Base-by-base conservation (phyloP, 2,113 vertebrate species). In the Rhinolophus sinicus region DNA sequence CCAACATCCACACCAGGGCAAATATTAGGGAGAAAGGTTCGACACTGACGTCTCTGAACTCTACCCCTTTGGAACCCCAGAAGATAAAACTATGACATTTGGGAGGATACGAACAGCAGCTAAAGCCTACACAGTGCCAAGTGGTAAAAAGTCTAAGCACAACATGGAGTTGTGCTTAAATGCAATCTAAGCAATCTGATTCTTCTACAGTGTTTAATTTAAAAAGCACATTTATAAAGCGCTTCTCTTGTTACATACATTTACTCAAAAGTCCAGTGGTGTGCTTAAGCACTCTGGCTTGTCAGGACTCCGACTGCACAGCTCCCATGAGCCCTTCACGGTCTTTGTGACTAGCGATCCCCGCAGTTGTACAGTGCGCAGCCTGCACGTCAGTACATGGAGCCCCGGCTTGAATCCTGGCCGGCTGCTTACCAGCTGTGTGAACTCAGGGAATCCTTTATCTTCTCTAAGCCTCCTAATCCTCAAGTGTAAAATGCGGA, bases 21-120 rank as follows among this genome's bases (percentile, higher is more conserved):
- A 80, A 93, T 21, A 64, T 69, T 33, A 56, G 18, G 7, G 21
- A 14, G 21, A 54, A 78, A 89, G 24, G 78, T 40, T 44, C 7
- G 1, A 56, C n/a, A 80, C 44, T 84, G 69, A 30, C 44, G 64
- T 87, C 52, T 80, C 10, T 91, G 18, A 93, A 80, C 44, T 75
- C 47, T 58, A 33, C 13, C 12, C 56, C 22, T 88, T 33, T 90
- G 72, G 40, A 72, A 95, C 64, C 84, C 69, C 38, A 88, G 82
- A 91, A 89, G n/a, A 82, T 47, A 92, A 80, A 93, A 95, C 28
- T 52, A 60, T 84, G 87, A 89, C 30, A 62, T 77, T 33, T 89
- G 90, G 65, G 8, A 76, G 52, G 35, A 67, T 70, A 83, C 6
- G 67, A 92, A 77, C 3, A 70, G 35, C 8, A 90, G 18, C 52